Evolutionary conservation across 35 echinoderm and acorn worm species (phyloP).

Genomic region (Hemicentrotus pulcherrimus): DNA sequence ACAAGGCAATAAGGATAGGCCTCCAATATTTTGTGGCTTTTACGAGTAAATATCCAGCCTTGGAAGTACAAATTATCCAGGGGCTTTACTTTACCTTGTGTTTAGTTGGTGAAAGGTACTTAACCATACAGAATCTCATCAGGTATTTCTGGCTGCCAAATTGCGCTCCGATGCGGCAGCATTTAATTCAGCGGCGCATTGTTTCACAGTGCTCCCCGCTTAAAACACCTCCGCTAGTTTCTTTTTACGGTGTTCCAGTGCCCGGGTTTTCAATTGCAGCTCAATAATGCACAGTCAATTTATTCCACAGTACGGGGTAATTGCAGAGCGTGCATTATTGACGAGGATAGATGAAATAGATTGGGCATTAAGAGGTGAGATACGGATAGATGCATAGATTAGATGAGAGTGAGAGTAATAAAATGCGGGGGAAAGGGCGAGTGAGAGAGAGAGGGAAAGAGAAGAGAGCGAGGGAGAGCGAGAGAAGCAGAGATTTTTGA

Average conservation of each 20-base stretch:
- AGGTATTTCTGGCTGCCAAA: constrained; percentile 7
- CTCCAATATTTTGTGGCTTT: not conserved
- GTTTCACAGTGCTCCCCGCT: not conserved
- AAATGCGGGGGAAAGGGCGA: not conserved
- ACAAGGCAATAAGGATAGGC: not conserved
- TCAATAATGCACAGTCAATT: constrained; percentile 5
- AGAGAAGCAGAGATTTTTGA: not conserved
- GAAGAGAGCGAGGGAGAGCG: not conserved
- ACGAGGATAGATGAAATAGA: not conserved
- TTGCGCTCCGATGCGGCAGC: not conserved
- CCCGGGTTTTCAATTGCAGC: not conserved
- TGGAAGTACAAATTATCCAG: not conserved
- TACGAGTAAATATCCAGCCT: not conserved
- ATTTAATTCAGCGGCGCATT: not conserved
- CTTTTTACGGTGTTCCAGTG: not conserved
- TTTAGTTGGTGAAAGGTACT: not conserved
- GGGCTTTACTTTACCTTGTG: not conserved
- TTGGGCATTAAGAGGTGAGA: not conserved
- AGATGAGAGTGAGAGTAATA: not conserved
- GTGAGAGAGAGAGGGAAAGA: not conserved
- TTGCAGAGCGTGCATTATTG: constrained; percentile 17
- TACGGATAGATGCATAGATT: not conserved
- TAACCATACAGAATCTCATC: not conserved
- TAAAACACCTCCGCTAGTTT: not conserved
- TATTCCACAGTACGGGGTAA: not conserved